phyloP scores from a whole-genome alignment of 2,797 vertebrate genomes.

The Anableps anableps region DNA sequence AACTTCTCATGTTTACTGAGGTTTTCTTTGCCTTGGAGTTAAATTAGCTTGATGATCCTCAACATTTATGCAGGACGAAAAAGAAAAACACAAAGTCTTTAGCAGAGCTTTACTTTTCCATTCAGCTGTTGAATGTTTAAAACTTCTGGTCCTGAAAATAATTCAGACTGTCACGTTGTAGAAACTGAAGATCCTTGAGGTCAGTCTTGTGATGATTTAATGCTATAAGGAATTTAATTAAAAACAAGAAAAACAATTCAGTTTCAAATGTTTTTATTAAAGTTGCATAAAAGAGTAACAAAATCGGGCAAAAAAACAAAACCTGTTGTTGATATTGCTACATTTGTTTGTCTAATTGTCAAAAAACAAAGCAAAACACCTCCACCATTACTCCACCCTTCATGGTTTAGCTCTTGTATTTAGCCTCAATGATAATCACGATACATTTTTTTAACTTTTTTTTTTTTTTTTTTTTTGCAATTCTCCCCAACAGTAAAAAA shows the following conservation, averaged over 20 bases:
- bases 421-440: constrained; percentile 65
- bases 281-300: constrained; percentile 90
- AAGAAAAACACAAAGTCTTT: background rate
- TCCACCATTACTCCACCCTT: constrained; percentile 44
- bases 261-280: constrained; percentile 86
- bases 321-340: constrained; percentile 85
- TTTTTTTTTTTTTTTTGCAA: constrained; percentile 59
- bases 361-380: constrained; percentile 37
- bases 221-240: background rate
- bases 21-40: too few species aligned
- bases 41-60: background rate
- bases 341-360: constrained; percentile 74
- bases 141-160: too few species aligned
- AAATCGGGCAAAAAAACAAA: constrained; percentile 82
- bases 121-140: too few species aligned
- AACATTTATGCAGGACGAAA: too few species aligned
- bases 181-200: too few species aligned
- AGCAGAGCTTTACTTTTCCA: background rate
- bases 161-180: too few species aligned
- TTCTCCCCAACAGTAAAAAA: constrained; percentile 69
- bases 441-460: constrained; percentile 48
- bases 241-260: constrained; percentile 1
- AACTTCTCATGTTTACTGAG: too few species aligned
- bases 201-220: background rate
- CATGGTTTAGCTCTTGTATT: constrained; percentile 67